A percentile compares a stretch with the other conserved stretches of the same genome.
phyloP scores from a whole-genome alignment of 2,888 invertebrate species.

The Xestia rhomboidea region DNA sequence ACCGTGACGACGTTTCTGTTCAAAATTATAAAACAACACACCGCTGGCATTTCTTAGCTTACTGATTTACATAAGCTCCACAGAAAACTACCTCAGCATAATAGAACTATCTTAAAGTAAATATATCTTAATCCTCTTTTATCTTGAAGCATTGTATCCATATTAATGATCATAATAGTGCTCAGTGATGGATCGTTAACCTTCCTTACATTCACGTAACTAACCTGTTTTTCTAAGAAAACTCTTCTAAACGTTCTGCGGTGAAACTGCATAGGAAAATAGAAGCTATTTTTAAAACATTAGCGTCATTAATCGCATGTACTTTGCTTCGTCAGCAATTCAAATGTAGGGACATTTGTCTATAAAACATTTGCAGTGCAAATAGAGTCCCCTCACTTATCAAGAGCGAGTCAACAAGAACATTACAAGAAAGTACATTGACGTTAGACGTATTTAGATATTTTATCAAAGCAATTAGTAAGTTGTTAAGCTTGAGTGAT shows the following conservation, averaged over 20 bases:
- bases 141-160: constrained; percentile 22
- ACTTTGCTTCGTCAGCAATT: constrained; percentile 2
- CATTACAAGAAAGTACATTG: not conserved
- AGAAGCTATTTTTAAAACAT: not conserved
- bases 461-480: constrained; percentile 26
- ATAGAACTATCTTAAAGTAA: not conserved
- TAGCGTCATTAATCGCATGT: constrained; percentile 1
- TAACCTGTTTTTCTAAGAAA: constrained; percentile 20
- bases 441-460: constrained; percentile 11
- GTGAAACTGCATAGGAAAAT: not conserved
- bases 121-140: constrained; percentile 4
- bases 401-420: constrained; percentile 6
- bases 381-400: constrained; percentile 15
- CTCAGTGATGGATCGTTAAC: constrained; percentile 33
- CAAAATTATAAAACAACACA: not conserved
- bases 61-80: not conserved
- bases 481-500: constrained; percentile 5
- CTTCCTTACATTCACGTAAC: constrained; percentile 3
- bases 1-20: not conserved
- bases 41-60: not conserved
- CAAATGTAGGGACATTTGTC: not conserved
- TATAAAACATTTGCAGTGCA: constrained; percentile 5
- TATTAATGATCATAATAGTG: constrained; percentile 32
- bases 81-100: not conserved
- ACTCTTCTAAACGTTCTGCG: not conserved